Evolutionary conservation across 2,113 vertebrate species (phyloP).

Genomic region (Charadrius vociferus): DNA sequence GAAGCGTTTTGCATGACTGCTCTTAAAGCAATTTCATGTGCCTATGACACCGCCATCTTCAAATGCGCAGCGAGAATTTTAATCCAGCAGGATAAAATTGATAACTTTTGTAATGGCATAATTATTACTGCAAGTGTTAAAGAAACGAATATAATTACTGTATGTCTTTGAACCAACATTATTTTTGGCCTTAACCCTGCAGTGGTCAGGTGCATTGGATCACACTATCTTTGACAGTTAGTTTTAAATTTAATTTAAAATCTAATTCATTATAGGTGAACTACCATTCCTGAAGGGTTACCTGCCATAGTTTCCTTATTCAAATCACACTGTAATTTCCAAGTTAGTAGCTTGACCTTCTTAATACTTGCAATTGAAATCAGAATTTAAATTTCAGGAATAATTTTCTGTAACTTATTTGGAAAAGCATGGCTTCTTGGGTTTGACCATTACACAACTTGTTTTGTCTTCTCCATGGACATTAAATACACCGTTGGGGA

Average conservation of each 20-base stretch:
- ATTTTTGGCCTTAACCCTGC: background rate
- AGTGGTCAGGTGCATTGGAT: background rate
- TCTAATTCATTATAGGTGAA: background rate
- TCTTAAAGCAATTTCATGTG: background rate
- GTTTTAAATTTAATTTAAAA: background rate
- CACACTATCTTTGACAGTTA: background rate
- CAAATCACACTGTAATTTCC: background rate
- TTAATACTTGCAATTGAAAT: background rate
- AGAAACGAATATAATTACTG: background rate
- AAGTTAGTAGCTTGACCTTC: background rate
- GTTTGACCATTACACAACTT: background rate
- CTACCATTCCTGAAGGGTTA: background rate
- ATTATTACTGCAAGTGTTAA: background rate
- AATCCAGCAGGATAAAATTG: background rate
- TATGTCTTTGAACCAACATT: background rate
- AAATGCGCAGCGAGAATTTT: background rate
- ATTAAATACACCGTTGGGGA: fast-evolving
- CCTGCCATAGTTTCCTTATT: background rate
- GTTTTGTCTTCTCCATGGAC: fast-evolving
- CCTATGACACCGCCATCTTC: background rate
- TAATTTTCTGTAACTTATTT: background rate
- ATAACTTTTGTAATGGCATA: background rate
- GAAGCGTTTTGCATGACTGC: background rate
- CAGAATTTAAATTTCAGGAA: background rate
- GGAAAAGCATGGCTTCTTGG: background rate